These are phyloP conservation scores for Hemistola chrysoprasaria DNA, from an alignment of 2,888 invertebrate genomes.

Conservation along the genomic window DNA sequence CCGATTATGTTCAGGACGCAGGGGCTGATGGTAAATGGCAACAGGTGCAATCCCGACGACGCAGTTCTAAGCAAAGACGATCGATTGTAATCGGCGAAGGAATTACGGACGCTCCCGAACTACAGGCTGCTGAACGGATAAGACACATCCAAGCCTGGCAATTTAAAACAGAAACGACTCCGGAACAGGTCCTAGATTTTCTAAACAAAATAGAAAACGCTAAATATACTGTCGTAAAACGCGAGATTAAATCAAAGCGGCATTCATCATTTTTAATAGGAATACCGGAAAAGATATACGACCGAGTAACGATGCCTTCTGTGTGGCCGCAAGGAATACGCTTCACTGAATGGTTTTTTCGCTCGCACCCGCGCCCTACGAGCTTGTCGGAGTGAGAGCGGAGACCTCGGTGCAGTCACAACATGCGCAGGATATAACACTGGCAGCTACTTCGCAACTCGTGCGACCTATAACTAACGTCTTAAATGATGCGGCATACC, in stretches of 20 bases:
- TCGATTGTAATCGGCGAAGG: background rate
- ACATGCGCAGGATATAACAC: too few species aligned
- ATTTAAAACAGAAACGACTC: constrained; percentile 4
- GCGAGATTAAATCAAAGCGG: constrained; percentile 1
- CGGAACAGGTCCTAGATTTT: background rate
- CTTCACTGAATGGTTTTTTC: constrained; percentile 9
- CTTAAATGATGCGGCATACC: too few species aligned
- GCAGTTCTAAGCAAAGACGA: background rate
- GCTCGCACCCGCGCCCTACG: background rate
- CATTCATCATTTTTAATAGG: constrained; percentile 10
- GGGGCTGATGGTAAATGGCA: background rate
- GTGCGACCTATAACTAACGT: too few species aligned
- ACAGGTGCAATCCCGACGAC: background rate
- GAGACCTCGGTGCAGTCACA: background rate
- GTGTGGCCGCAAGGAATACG: constrained; percentile 7
- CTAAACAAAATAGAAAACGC: constrained; percentile 1
- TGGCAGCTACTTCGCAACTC: too few species aligned
- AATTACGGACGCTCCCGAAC: background rate
- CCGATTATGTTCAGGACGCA: too few species aligned
- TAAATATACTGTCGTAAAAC: constrained; percentile 1
- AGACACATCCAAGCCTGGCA: constrained; percentile 9
- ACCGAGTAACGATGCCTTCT: background rate
- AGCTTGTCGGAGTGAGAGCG: background rate
- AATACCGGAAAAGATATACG: constrained; percentile 2
- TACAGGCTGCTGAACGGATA: constrained; percentile 3